phyloP scores from a whole-genome alignment of 2,113 vertebrate genomes.

The Ahaetulla prasina region DNA sequence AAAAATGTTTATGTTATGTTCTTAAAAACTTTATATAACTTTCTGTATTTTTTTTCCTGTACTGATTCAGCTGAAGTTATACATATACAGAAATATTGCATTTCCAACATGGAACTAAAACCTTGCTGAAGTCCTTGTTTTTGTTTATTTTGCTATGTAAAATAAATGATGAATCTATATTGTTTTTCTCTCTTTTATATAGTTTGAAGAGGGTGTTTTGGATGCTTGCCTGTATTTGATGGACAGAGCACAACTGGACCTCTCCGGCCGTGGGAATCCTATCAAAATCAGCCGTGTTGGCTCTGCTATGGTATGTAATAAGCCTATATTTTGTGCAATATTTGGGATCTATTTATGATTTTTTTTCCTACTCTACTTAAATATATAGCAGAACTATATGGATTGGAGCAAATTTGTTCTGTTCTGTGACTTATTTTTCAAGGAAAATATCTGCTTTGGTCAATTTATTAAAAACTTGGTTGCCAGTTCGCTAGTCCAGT shows the following conservation, averaged over 20 bases:
- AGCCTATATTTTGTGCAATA: background rate
- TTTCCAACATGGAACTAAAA: conserved; percentile 29
- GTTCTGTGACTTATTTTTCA: background rate
- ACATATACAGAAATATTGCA: conserved; percentile 10
- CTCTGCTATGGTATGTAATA: conserved; percentile 82
- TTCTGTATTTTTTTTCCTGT: conserved; percentile 17
- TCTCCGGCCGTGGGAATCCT: conserved; percentile 85
- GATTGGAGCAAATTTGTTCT: background rate
- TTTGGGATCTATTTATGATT: background rate
- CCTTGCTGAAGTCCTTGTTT: background rate
- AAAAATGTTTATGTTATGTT: background rate
- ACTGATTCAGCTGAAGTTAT: background rate
- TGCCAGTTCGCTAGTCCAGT: background rate
- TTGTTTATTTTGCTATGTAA: conserved; percentile 24
- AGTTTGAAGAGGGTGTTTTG: conserved; percentile 91
- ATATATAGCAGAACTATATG: background rate
- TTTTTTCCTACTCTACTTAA: background rate
- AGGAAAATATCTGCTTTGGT: background rate
- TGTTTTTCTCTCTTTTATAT: conserved; percentile 11
- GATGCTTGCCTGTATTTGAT: conserved; percentile 89
- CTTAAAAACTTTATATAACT: conserved; percentile 18
- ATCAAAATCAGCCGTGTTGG: conserved; percentile 87
- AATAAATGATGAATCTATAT: background rate
- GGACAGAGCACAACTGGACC: conserved; percentile 86
- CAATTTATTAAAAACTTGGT: background rate